phyloP scores from a whole-genome alignment of 2,888 invertebrate species.

The Oconnorella tubifera region DNA sequence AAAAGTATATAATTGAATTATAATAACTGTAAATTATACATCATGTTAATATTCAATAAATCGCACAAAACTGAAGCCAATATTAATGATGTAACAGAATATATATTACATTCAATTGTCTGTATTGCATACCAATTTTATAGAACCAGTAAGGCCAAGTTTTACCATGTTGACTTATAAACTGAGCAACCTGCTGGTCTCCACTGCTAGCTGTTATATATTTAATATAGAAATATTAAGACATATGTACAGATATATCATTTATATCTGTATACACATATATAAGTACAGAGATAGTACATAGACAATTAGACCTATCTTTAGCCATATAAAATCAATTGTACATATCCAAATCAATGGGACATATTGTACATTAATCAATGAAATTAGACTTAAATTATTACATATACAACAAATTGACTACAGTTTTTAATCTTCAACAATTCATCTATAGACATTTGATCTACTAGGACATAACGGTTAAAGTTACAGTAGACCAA shows the following conservation, averaged over 20 bases:
- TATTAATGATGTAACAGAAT: too few relatives aligned
- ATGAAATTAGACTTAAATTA: too few relatives aligned
- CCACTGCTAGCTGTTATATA: constrained; percentile 42
- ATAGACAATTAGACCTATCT: not conserved
- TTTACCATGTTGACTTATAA: constrained; percentile 54
- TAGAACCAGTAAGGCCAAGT: constrained; percentile 56
- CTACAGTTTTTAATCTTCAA: too few relatives aligned
- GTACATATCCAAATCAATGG: too few relatives aligned
- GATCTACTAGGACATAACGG: too few relatives aligned
- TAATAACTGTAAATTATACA: not conserved
- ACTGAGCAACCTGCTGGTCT: constrained; percentile 50
- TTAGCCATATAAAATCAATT: not conserved
- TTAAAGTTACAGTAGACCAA: too few relatives aligned
- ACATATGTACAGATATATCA: too few relatives aligned
- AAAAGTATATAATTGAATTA: too few relatives aligned
- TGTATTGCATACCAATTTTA: constrained; percentile 55
- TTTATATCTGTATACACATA: not conserved
- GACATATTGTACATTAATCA: too few relatives aligned
- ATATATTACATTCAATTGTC: too few relatives aligned
- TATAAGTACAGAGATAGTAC: not conserved
- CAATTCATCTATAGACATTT: too few relatives aligned
- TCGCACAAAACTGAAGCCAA: not conserved
- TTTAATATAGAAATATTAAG: not conserved
- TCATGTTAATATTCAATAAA: not conserved
- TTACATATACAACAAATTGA: too few relatives aligned